These are phyloP conservation scores for Hylia prasina DNA, from an alignment of 2,113 vertebrate genomes.

Conservation along the genomic window DNA sequence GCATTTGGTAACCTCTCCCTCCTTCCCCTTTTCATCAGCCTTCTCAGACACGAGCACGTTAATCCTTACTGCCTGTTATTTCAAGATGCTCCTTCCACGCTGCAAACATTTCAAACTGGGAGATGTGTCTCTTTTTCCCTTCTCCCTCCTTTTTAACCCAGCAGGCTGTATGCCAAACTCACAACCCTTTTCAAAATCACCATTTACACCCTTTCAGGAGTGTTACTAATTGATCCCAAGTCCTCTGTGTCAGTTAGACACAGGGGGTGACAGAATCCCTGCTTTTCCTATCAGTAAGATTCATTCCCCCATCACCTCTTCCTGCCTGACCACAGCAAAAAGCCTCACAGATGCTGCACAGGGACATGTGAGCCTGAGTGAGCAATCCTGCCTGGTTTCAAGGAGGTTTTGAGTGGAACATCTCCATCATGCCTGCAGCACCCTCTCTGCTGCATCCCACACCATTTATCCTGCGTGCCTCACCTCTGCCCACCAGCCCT, in stretches of 20 bases:
- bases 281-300: not conserved
- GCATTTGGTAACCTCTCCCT: not conserved
- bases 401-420: not conserved
- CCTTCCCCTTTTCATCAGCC: not conserved
- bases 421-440: not conserved
- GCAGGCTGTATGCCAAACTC: not conserved
- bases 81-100: not conserved
- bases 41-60: not conserved
- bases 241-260: not conserved
- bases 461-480: not conserved
- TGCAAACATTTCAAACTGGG: not conserved
- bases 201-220: not conserved
- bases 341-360: not conserved
- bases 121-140: not conserved
- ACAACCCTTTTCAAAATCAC: not conserved
- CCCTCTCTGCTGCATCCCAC: not conserved
- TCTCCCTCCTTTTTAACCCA: not conserved
- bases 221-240: not conserved
- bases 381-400: not conserved
- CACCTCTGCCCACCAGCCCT: not conserved
- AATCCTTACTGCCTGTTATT: not conserved
- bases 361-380: fast-evolving
- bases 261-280: not conserved
- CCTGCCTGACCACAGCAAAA: not conserved
- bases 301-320: not conserved